Percentiles rank a stretch among this genome's conserved stretches.
Conservation (phyloP, 2,113 vertebrate genomes). For the Solenodon paradoxus region DNA sequence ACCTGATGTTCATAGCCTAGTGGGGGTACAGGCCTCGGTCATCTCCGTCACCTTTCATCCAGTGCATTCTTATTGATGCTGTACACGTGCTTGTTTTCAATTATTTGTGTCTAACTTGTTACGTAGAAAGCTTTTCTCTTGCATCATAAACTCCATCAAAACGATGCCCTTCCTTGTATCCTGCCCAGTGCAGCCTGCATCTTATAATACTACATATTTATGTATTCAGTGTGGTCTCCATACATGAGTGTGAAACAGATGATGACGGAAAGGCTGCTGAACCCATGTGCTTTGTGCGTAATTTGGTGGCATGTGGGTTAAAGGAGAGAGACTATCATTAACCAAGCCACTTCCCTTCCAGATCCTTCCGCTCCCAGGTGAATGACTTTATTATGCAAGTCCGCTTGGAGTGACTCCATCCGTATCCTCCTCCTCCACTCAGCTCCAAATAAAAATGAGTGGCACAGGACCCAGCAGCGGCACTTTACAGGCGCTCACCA, state of each 20-base stretch:
- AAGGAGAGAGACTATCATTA: neutral
- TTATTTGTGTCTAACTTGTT: neutral
- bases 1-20: neutral
- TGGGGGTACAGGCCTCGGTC: neutral
- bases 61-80: neutral
- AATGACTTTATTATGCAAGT: neutral
- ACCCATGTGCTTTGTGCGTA: neutral
- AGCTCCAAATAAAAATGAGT: conserved; percentile 60
- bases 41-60: neutral
- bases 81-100: neutral
- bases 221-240: too few species aligned
- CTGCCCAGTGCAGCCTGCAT: neutral
- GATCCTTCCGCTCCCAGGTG: neutral
- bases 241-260: too few species aligned
- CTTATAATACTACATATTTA: too few species aligned
- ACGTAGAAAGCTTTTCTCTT: neutral
- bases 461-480: conserved; percentile 69
- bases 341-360: neutral
- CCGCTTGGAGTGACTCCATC: neutral
- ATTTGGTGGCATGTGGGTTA: too few species aligned
- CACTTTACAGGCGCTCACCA: conserved; percentile 69
- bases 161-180: neutral
- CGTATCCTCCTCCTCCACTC: neutral
- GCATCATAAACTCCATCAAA: neutral
- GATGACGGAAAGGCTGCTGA: neutral